These are phyloP conservation scores for Brachionus rotundiformis DNA, from an alignment of 1,140 invertebrate species.

Conservation along the genomic window DNA sequence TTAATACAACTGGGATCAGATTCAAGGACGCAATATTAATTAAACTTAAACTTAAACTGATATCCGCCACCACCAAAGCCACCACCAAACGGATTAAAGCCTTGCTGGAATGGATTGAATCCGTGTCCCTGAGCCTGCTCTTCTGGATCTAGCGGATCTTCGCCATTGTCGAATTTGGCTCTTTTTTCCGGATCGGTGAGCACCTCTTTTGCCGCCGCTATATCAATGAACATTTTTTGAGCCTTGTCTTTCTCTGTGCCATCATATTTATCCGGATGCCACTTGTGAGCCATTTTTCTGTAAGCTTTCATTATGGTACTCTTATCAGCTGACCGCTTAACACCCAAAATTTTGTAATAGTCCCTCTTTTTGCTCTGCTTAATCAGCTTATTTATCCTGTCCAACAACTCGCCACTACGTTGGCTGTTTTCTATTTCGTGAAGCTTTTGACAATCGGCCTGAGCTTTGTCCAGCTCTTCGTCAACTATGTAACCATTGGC, in stretches of 20 bases:
- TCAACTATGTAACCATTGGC: slow-evolving; percentile 85
- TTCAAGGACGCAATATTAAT: slow-evolving; percentile 54
- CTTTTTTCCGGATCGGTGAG: slow-evolving; percentile 81
- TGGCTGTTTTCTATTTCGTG: slow-evolving; percentile 79
- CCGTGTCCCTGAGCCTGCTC: slow-evolving; percentile 62
- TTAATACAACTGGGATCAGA: slow-evolving; percentile 38
- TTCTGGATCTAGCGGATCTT: slow-evolving; percentile 96
- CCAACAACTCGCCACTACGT: slow-evolving; percentile 83
- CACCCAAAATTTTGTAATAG: slow-evolving; percentile 90
- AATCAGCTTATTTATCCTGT: slow-evolving; percentile 85
- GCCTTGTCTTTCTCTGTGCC: slow-evolving; percentile 89
- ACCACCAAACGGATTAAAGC: slow-evolving; percentile 76
- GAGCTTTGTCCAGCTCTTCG: slow-evolving; percentile 90
- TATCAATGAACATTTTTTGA: slow-evolving; percentile 97
- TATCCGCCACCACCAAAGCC: slow-evolving; percentile 67
- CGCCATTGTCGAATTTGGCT: slow-evolving; percentile 85
- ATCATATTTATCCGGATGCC: slow-evolving; percentile 97
- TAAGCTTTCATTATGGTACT: slow-evolving; percentile 98
- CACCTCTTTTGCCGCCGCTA: slow-evolving; percentile 97
- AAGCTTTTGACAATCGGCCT: slow-evolving; percentile 81
- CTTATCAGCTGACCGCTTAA: slow-evolving; percentile 77
- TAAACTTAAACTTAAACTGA: slow-evolving; percentile 92
- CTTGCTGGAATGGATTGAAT: slow-evolving; percentile 67
- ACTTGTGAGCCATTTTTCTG: slow-evolving; percentile 86
- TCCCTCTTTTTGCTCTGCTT: slow-evolving; percentile 89